These are phyloP conservation scores for Aldabrachelys gigantea DNA, from an alignment of 2,113 vertebrate genomes.

Conservation along the genomic window DNA sequence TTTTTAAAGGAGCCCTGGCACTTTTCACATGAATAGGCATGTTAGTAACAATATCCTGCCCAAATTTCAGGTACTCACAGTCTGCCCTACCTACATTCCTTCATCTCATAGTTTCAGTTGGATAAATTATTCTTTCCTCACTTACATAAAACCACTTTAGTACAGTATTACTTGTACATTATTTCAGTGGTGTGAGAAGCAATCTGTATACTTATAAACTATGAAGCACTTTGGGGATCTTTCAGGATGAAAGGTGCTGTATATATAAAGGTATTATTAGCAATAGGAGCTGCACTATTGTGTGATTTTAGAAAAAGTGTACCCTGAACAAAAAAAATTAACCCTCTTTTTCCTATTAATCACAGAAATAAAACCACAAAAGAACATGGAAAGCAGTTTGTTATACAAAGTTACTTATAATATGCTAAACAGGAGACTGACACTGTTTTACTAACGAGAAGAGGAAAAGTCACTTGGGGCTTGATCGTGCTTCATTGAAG, in stretches of 20 bases:
- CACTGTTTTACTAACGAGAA: not conserved
- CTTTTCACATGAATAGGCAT: rapidly evolving
- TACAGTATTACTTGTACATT: rapidly evolving
- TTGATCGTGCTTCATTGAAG: not conserved
- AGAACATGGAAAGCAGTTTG: not conserved
- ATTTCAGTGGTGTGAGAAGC: not conserved
- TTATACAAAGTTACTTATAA: not conserved
- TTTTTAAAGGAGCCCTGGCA: not conserved
- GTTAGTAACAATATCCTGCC: rapidly evolving
- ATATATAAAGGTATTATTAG: not conserved
- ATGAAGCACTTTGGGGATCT: not conserved
- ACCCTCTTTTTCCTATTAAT: not conserved
- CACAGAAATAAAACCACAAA: not conserved
- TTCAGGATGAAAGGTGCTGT: not conserved
- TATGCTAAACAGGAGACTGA: not conserved
- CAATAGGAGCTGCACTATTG: rapidly evolving
- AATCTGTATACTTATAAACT: not conserved
- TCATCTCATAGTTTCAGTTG: rapidly evolving
- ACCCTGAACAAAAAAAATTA: not conserved
- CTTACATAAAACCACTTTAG: not conserved
- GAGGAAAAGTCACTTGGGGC: not conserved
- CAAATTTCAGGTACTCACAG: rapidly evolving
- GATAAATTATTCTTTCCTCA: not conserved
- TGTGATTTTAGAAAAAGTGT: not conserved
- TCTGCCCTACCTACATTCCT: rapidly evolving